Evolutionary conservation across 2,888 invertebrate genomes (phyloP).

Genomic region (Pollenia angustigena): DNA sequence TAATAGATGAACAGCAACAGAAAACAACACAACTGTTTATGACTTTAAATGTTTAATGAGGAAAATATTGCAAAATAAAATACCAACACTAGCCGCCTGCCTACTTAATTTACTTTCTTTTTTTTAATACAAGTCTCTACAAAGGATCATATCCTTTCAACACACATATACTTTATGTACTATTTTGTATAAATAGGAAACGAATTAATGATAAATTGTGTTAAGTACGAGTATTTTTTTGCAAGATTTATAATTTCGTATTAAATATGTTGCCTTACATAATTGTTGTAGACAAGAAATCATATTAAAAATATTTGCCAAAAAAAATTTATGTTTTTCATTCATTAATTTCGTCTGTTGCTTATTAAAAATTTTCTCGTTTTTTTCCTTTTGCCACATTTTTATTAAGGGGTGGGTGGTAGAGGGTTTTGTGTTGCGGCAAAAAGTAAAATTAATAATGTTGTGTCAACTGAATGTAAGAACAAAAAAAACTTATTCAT

Average conservation of each 20-base stretch:
- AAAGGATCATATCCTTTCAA: neutral
- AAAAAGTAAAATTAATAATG: constrained; percentile 62
- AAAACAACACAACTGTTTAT: constrained; percentile 51
- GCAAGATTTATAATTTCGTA: constrained; percentile 54
- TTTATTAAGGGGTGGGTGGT: constrained; percentile 11
- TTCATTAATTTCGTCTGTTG: constrained; percentile 61
- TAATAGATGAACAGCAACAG: constrained; percentile 67
- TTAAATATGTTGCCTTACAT: constrained; percentile 37
- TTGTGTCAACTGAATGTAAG: constrained; percentile 59
- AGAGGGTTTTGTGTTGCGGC: neutral
- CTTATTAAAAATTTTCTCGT: constrained; percentile 40
- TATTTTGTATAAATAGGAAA: neutral
- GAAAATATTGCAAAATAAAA: constrained; percentile 22
- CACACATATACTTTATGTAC: neutral
- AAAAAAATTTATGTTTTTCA: constrained; percentile 9
- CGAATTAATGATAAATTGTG: constrained; percentile 58
- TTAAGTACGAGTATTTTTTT: constrained; percentile 21
- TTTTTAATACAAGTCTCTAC: too few relatives aligned
- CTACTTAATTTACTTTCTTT: neutral
- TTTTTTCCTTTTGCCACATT: constrained; percentile 17
- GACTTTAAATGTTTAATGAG: constrained; percentile 44
- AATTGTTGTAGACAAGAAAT: constrained; percentile 44
- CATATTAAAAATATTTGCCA: constrained; percentile 13
- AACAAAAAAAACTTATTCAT: constrained; percentile 41
- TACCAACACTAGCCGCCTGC: neutral